These are phyloP conservation scores for Habroteleia sp. DNA, from an alignment of 2,888 invertebrate genomes.

Conservation along the genomic window DNA sequence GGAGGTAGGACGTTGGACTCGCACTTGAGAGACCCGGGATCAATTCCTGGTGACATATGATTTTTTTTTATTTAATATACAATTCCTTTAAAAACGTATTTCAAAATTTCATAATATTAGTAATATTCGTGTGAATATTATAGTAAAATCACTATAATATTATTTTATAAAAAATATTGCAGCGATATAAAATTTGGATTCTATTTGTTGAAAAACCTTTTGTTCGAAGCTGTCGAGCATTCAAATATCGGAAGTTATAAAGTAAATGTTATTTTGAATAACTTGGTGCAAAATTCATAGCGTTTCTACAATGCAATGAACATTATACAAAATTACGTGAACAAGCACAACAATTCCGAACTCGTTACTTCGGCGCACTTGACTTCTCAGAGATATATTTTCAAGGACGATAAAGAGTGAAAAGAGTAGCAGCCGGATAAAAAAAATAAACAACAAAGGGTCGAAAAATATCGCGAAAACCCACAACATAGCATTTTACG, in stretches of 20 bases:
- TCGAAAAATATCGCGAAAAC: slow-evolving; percentile 71
- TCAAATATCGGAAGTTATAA: slow-evolving; percentile 47
- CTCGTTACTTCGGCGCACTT: slow-evolving; percentile 52
- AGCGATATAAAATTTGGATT: too few relatives aligned
- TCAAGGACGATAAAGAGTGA: slow-evolving; percentile 48
- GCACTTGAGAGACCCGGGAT: too few relatives aligned
- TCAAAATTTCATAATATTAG: too few relatives aligned
- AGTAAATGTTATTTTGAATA: slow-evolving; percentile 43
- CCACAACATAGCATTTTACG: slow-evolving; percentile 70
- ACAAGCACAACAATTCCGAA: slow-evolving; percentile 52
- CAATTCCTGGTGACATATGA: too few relatives aligned
- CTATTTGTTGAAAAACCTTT: too few relatives aligned
- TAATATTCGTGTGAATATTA: too few relatives aligned
- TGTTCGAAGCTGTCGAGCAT: slow-evolving; percentile 3
- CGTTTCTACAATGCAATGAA: slow-evolving; percentile 15
- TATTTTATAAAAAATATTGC: too few relatives aligned
- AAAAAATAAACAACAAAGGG: slow-evolving; percentile 48
- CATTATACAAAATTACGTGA: slow-evolving; percentile 50
- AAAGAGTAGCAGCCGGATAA: slow-evolving; percentile 31
- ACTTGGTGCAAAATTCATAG: slow-evolving; percentile 26
- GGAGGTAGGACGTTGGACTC: too few relatives aligned
- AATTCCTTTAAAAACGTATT: too few relatives aligned
- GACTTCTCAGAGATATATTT: slow-evolving; percentile 56
- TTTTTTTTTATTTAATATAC: too few relatives aligned
- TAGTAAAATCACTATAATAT: too few relatives aligned